Evolutionary conservation across 2,797 vertebrate species (phyloP), one percentile per base, ranked within the genome.

Genomic region (Enteromius unitaeniatus): DNA sequence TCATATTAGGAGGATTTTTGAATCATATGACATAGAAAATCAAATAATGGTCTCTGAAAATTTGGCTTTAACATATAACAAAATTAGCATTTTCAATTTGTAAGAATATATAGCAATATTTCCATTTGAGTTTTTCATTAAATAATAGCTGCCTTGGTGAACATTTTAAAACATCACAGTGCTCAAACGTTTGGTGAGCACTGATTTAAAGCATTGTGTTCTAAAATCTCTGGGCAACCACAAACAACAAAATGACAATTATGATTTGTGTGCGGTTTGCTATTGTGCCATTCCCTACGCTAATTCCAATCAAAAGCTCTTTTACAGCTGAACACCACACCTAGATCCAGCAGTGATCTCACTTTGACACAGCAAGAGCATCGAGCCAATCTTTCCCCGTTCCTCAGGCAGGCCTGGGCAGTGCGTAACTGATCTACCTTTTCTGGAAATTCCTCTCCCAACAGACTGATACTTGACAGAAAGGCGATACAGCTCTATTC

Each of bases 331-430:
- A 75, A 70, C 4, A 60, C 77, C 81, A 68, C 81, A 76, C 85
- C 85, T 86, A 42, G 37, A 62, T 81, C 14, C 60, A 28, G 64
- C 37, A 64, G 45, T 82, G 67, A 85, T 64, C 72, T 84, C 28
- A 60, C 69, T 69, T 37, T 84, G 78, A 80, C 21, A 28, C 78
- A 83, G 49, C 60, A 64, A 65, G 31, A 75, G 37, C 28, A 26
- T 83, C 45, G 75, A 73, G 68, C n/a, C 40, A 81, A 72, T 47
- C 19, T 73, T 31, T 31, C 62, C n/a, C 37, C 3, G 68, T 42
- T 73, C 62, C 34, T 55, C 34, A 76, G 69, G 86, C 86, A 89
- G 85, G 88, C 83, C 83, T 40, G 68, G 85, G 68, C 88, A 87
- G 79, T 79, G 64, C 34, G 21, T 28, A 69, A 64, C 42, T 68